Base-by-base conservation (phyloP, 2,888 invertebrate genomes). In the Apodemia mormo region DNA sequence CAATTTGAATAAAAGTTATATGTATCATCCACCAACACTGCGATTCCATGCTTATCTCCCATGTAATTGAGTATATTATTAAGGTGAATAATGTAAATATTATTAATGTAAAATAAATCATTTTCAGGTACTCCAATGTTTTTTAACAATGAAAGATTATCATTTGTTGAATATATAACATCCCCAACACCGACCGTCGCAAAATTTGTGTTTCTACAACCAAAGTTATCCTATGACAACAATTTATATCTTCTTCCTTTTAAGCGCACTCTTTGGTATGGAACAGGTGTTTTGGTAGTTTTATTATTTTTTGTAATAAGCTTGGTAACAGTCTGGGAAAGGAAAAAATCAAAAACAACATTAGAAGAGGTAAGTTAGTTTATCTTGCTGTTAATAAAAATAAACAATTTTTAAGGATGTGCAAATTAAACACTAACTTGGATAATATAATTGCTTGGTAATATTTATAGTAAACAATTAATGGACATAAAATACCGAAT, bases 171-270 rank as follows among this genome's bases (percentile, higher is more conserved):
- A 43, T 94, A 89, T 77, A 76, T 94, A 37, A 85, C 89, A 1
- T 82, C 86, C 69, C 92, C 94, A 0, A 82, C 87, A 1, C 82
- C 84, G 10, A 80, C 89, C 0, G 80, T 79, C 3, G 78, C 92
- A 0, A 89, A 84, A 71, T 95, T 96, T 76, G 87, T 96, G 66
- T 96, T 96, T 80, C 93, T 95, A 7, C 94, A 94, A 71, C 96
- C 96, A 0, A 94, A 95, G 2, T 84, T 96, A 7, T 95, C 96
- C 0, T 94, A 94, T 71, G 94, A 95, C 8, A 93, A 94, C 73
- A 96, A 96, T 80, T 90, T 96, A 71, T 96, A 95, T 78, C 84
- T 94, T 0, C 82, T 96, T 54, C 95, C 96, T 0, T 96, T 96
- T 78, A 90, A 93, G 52, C 85, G 83, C 2, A 80, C 85, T 0